Conservation (phyloP, 2,888 invertebrate genomes). For the Eupithecia vulgata region DNA sequence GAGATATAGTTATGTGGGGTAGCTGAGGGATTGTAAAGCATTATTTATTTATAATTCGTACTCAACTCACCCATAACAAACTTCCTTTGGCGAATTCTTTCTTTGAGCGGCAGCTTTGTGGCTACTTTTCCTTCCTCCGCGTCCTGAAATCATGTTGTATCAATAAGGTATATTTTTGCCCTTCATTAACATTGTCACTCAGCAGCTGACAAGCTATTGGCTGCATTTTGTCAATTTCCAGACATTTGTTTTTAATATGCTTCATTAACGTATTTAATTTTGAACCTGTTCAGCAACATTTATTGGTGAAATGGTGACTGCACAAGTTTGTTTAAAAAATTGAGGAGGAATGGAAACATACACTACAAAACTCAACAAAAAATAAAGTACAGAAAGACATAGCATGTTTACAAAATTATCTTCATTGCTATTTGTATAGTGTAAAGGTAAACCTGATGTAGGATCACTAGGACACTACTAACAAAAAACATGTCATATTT, state of each 20-base stretch:
- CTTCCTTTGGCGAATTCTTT: slow-evolving; percentile 86
- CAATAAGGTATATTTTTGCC: background rate
- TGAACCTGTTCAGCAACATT: background rate
- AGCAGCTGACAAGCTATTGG: background rate
- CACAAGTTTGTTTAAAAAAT: too few relatives aligned
- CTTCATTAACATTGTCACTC: too few relatives aligned
- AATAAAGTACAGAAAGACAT: too few relatives aligned
- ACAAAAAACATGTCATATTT: too few relatives aligned
- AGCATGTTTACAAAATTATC: too few relatives aligned
- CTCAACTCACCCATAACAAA: slow-evolving; percentile 84
- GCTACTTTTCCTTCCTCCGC: slow-evolving; percentile 82
- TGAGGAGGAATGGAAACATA: too few relatives aligned
- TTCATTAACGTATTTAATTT: background rate
- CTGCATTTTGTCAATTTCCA: background rate
- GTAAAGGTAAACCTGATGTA: too few relatives aligned
- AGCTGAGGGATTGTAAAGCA: background rate
- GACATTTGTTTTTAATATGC: background rate
- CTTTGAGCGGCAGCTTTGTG: slow-evolving; percentile 80
- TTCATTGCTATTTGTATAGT: too few relatives aligned
- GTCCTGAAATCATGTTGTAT: slow-evolving; percentile 65
- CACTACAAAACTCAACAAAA: too few relatives aligned
- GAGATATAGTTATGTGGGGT: too few relatives aligned
- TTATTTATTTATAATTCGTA: background rate
- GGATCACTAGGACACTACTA: too few relatives aligned
- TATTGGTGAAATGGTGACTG: background rate